Evolutionary conservation across 2,113 vertebrate genomes (phyloP), one percentile per base, ranked within the genome.

Genomic region (Hemibagrus wyckioides): DNA sequence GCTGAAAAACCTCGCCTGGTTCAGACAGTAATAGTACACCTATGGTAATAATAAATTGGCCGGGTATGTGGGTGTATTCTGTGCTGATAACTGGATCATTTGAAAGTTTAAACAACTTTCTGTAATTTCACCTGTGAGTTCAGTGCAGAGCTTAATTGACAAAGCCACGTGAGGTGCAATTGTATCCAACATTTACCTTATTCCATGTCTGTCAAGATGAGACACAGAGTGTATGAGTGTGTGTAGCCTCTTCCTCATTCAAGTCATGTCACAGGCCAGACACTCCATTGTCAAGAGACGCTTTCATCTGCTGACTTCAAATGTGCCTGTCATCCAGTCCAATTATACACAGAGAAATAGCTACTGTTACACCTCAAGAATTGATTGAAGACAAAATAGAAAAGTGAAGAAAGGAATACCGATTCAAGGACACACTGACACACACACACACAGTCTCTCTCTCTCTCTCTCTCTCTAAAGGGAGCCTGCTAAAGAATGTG

Each of bases 301-400:
- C 94, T 95, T 95, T 96, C 94, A 95, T 95, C 94, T 89, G 91
- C 92, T 92, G 94, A 93, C 93, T 94, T 95, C 93, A 94, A 94
- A 95, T 94, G 94, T 94, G 94, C 91, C 94, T 94, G 94, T 94
- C 95, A 94, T 95, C 94, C 94, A 94, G 94, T 95, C 94, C 95
- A 96, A 96, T 96, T 95, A 95, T 94, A 95, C 94, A 93, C 92
- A 92, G 93, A 95, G 94, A 94, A 95, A 95, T 95, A 94, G 94
- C 93, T 95, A 95, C 94, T 94, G 95, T 95, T 94, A 94, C 94
- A 93, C 94, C 93, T 92, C 57, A 89, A 95, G 93, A 92, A 95
- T 94, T 95, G 95, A 95, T 95, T 96, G 92, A 94, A 94, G 92
- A 94, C 92, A 93, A 94, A 95, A 95, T 93, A 94, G 93, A 94